phyloP scores from a whole-genome alignment of 2,888 invertebrate genomes.

The Leucophenga montana region DNA sequence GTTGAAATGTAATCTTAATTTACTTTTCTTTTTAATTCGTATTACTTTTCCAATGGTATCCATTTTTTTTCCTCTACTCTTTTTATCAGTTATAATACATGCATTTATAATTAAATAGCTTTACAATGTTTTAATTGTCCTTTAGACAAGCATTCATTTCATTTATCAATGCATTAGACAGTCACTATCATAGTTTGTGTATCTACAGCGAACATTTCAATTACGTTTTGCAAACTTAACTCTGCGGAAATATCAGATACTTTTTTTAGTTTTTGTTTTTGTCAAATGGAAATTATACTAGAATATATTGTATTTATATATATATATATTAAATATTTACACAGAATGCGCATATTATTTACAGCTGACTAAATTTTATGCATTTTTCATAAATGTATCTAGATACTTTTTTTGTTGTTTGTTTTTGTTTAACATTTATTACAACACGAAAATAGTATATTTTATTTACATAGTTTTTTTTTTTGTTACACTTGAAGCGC shows the following conservation, averaged over 20 bases:
- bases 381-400: slow-evolving; percentile 23
- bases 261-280: slow-evolving; percentile 32
- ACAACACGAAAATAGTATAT: slow-evolving; percentile 28
- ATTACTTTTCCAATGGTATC: neutral
- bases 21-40: neutral
- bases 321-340: slow-evolving; percentile 48
- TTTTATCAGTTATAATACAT: neutral
- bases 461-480: slow-evolving; percentile 27
- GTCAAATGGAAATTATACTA: slow-evolving; percentile 27
- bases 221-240: slow-evolving; percentile 10
- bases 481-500: neutral
- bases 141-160: neutral
- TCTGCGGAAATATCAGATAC: slow-evolving; percentile 36
- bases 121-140: no score
- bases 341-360: slow-evolving; percentile 50
- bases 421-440: slow-evolving; percentile 17
- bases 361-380: slow-evolving; percentile 40
- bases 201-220: slow-evolving; percentile 16
- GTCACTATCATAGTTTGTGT: neutral
- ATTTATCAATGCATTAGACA: neutral
- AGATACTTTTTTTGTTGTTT: slow-evolving; percentile 2
- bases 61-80: neutral
- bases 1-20: neutral
- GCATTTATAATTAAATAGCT: no score
- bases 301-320: slow-evolving; percentile 41